These are phyloP conservation scores for Petrophora chlorosata DNA, from an alignment of 2,888 invertebrate species.

Conservation along the genomic window DNA sequence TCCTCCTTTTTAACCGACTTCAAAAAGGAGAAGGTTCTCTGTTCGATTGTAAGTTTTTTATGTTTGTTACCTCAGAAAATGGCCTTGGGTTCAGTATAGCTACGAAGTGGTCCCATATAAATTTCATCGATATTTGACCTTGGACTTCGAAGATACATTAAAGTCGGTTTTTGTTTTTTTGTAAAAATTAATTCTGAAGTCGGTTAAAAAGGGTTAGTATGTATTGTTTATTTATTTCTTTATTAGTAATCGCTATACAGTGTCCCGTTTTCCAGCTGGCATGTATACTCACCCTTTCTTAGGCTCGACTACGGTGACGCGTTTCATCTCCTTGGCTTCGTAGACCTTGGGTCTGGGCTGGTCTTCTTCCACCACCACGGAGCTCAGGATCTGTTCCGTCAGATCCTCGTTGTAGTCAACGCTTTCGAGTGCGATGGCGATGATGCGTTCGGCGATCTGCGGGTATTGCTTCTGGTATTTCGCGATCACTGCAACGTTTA, in stretches of 20 bases:
- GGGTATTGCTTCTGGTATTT: slow-evolving; percentile 89
- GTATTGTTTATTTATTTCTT: too few species aligned
- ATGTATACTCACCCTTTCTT: slow-evolving; percentile 61
- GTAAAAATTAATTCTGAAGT: not conserved
- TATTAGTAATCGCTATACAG: not conserved
- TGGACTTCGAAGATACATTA: too few species aligned
- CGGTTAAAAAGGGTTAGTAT: too few species aligned
- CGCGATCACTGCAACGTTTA: slow-evolving; percentile 85
- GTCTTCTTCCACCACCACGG: slow-evolving; percentile 87
- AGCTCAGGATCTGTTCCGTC: slow-evolving; percentile 90
- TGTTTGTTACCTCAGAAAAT: too few species aligned
- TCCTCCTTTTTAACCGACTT: too few species aligned
- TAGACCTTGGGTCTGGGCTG: slow-evolving; percentile 43
- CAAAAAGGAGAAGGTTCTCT: too few species aligned
- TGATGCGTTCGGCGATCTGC: slow-evolving; percentile 90
- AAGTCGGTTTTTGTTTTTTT: not conserved
- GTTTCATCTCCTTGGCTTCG: slow-evolving; percentile 45
- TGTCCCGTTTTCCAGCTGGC: not conserved
- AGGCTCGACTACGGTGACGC: slow-evolving; percentile 44
- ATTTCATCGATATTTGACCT: too few species aligned
- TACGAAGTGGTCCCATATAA: too few species aligned
- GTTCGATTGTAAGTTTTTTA: too few species aligned
- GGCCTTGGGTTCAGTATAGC: too few species aligned
- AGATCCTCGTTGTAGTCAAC: slow-evolving; percentile 93
- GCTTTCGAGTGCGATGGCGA: slow-evolving; percentile 93